Evolutionary conservation across 1,140 invertebrate genomes (phyloP).

Genomic region (Colletes latitarsis): DNA sequence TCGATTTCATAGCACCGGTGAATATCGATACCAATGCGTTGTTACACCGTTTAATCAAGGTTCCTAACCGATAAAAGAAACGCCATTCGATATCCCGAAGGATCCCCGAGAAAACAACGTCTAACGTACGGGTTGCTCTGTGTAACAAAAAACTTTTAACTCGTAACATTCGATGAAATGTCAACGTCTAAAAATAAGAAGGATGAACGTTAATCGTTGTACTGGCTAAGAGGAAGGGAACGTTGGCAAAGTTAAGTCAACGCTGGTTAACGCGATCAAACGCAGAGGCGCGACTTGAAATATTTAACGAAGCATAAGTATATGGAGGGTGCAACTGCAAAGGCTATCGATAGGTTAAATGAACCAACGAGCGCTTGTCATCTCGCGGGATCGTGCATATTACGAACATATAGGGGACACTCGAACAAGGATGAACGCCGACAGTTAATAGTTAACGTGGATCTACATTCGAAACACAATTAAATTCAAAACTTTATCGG

Average conservation of each 20-base stretch:
- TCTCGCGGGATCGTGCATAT: background rate
- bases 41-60: too few species aligned
- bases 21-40: too few species aligned
- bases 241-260: background rate
- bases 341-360: background rate
- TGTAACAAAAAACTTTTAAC: background rate
- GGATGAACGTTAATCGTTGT: too few species aligned
- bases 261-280: background rate
- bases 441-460: too few species aligned
- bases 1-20: background rate
- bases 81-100: too few species aligned
- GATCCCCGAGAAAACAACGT: too few species aligned
- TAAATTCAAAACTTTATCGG: too few species aligned
- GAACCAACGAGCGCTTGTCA: background rate
- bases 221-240: background rate
- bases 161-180: background rate
- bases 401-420: background rate
- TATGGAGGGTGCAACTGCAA: background rate
- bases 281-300: too few species aligned
- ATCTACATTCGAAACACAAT: too few species aligned
- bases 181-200: background rate
- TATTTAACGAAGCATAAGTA: background rate
- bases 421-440: background rate
- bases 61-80: too few species aligned
- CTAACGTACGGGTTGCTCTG: background rate